A percentile compares a stretch with the other conserved stretches of the same genome.
phyloP scores from a whole-genome alignment of 2,888 invertebrate genomes.

The Drosophila austrosaltans region DNA sequence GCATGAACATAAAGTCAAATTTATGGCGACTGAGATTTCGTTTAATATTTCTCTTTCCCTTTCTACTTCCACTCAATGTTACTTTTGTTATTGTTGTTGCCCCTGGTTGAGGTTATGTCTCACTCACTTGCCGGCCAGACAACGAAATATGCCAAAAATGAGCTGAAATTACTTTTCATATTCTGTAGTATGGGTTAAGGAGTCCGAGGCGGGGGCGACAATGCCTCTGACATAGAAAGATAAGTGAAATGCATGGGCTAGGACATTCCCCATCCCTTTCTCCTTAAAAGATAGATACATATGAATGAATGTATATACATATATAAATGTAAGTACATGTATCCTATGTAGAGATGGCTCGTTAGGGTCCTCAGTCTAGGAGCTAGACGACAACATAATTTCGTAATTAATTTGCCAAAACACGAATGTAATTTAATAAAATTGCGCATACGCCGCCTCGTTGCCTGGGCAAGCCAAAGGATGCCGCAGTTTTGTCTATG shows the following conservation, averaged over 20 bases:
- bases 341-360: constrained; percentile 51
- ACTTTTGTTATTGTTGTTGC: constrained; percentile 1
- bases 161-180: constrained; percentile 75
- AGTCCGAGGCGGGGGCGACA: not conserved
- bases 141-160: constrained; percentile 74
- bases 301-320: constrained; percentile 26
- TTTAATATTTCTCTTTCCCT: constrained; percentile 49
- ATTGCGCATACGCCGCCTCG: constrained; percentile 74
- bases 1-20: constrained; percentile 77
- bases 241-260: constrained; percentile 68
- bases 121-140: constrained; percentile 44
- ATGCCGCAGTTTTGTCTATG: constrained; percentile 4
- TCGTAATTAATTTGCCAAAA: constrained; percentile 81
- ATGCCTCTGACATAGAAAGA: constrained; percentile 63
- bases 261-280: constrained; percentile 24
- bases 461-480: constrained; percentile 31
- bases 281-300: constrained; percentile 11
- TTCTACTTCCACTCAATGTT: not conserved
- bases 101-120: constrained; percentile 17
- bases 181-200: constrained; percentile 41
- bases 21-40: constrained; percentile 75
- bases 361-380: constrained; percentile 38
- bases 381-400: constrained; percentile 77
- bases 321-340: constrained; percentile 23
- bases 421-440: constrained; percentile 80